phyloP scores from a whole-genome alignment of 2,113 vertebrate species.

The Epinephelus moara region DNA sequence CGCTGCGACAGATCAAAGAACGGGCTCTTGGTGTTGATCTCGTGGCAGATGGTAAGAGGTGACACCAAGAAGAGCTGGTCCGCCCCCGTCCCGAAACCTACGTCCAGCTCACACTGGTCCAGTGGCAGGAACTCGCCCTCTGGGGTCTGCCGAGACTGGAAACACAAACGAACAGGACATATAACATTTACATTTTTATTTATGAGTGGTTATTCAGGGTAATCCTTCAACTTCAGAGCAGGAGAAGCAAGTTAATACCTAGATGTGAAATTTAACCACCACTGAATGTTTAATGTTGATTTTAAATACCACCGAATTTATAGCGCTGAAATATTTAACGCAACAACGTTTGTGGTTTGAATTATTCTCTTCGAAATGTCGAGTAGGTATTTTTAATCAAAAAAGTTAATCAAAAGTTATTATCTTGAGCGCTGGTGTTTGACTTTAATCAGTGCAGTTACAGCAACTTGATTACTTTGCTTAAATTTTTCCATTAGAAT shows the following conservation, averaged over 20 bases:
- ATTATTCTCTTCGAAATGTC: background rate
- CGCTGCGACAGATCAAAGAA: constrained; percentile 92
- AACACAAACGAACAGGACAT: constrained; percentile 36
- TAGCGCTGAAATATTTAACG: background rate
- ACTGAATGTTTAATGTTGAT: background rate
- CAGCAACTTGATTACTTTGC: background rate
- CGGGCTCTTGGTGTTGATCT: constrained; percentile 91
- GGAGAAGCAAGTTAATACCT: background rate
- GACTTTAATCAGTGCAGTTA: background rate
- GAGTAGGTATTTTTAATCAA: background rate
- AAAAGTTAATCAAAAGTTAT: too few species aligned
- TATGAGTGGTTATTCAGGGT: background rate
- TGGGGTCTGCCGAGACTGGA: constrained; percentile 91
- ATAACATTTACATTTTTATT: background rate
- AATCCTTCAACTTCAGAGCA: background rate
- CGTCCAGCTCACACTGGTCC: constrained; percentile 92
- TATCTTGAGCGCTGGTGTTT: background rate
- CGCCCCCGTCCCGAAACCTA: constrained; percentile 92
- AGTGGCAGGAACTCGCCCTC: constrained; percentile 93
- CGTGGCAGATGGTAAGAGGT: constrained; percentile 92
- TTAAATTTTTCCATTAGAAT: background rate
- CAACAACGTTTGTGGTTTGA: background rate
- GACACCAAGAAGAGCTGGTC: constrained; percentile 94
- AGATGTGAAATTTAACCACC: background rate
- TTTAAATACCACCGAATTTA: background rate